Evolutionary conservation across 2,888 invertebrate genomes (phyloP).

Genomic region (Calameuta filiformis): DNA sequence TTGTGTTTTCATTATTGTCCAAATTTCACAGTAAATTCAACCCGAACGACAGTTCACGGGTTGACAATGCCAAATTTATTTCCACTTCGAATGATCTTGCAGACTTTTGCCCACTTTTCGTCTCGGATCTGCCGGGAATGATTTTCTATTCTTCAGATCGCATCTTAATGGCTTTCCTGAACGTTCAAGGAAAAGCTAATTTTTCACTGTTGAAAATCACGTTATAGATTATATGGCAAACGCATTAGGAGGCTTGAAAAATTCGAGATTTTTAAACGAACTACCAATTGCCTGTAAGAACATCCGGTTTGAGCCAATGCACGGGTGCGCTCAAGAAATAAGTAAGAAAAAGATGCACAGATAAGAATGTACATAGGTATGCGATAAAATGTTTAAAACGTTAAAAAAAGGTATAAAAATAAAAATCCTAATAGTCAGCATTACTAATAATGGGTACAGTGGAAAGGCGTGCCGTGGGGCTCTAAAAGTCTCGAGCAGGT

Average conservation of each 20-base stretch:
- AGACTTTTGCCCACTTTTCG: neutral
- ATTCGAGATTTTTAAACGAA: neutral
- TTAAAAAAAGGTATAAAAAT: constrained; percentile 7
- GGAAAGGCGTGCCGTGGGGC: constrained; percentile 57
- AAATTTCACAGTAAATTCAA: constrained; percentile 37
- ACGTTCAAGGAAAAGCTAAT: neutral
- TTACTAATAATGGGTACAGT: constrained; percentile 59
- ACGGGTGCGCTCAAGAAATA: neutral
- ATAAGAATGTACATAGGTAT: neutral
- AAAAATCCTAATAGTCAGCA: constrained; percentile 56
- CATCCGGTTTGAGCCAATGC: too few relatives aligned
- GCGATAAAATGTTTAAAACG: neutral
- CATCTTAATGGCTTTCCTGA: neutral
- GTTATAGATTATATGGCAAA: too few relatives aligned
- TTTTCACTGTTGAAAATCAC: neutral
- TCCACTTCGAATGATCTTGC: neutral
- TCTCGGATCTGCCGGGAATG: neutral
- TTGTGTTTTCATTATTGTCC: constrained; percentile 32
- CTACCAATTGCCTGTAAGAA: neutral
- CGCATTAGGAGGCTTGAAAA: neutral
- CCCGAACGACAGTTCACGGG: constrained; percentile 11
- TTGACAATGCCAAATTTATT: constrained; percentile 6
- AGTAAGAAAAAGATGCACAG: neutral
- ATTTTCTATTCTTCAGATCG: neutral
- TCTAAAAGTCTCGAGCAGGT: constrained; percentile 60